Base-by-base conservation (phyloP, 1,140 invertebrate genomes). In the Nephila pilipes region DNA sequence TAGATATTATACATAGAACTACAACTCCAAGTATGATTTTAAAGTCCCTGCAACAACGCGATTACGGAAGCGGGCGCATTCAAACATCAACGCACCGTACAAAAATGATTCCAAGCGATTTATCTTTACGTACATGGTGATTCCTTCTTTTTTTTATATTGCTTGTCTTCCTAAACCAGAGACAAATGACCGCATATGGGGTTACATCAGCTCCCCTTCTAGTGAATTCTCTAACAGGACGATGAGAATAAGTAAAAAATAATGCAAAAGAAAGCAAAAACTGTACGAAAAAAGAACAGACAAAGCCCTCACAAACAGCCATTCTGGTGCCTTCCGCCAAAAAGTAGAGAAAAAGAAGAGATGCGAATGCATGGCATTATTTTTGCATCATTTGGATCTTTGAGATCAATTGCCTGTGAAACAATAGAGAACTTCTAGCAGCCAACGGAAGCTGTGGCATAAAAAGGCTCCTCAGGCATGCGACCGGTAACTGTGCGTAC, bases 371-470 rank as follows among this genome's bases (percentile, higher is more conserved):
- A 90, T 46, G 60, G 79, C 79, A 87, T 93, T 85, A 87, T 93
- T 87, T 93, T 93, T 93, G 91, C 91, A 93, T 93, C 91, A 93
- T 93, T 93, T 93, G 85, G 85, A 87, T 85, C 91, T 57, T 75
- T 79, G 91, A 32, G 65, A 93, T 93, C 92, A 93, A 93, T 93
- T 87, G 92, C 85, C 92, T 93, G 92, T 93, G 92, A 93, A 93
- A 93, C 92, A 87, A 93, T 88, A 75, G 90, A 87, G 63, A 91
- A 91, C 69, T 80, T 80, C 46, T 58, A 90, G 88, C 38, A 80
- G 65, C 32, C 85, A 54, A 38, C 58, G 83, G 83, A 85, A 85
- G 29, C 83, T 25, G 32, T 20, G 32, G 57, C 46, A 87, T 90
- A 80, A 90, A 89, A 75, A 38, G 29, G 54, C 69, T 79, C 20